Evolutionary conservation across 2,113 vertebrate species (phyloP).

Genomic region (Toxostoma redivivum): DNA sequence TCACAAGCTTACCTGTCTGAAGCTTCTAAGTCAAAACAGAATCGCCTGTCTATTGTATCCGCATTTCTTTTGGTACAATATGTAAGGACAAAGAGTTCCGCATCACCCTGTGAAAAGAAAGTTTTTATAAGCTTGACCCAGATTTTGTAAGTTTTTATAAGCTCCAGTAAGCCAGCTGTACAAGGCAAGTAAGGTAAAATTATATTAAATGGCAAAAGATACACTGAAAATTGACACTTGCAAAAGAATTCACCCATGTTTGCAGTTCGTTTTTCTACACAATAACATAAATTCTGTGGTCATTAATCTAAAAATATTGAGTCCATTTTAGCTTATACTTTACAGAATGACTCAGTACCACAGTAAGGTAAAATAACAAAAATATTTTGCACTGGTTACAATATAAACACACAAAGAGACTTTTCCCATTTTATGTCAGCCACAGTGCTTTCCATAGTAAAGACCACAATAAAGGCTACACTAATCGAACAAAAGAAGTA

Average conservation of each 20-base stretch:
- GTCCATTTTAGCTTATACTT: neutral
- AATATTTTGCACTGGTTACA: neutral
- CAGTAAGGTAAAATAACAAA: neutral
- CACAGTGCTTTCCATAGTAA: neutral
- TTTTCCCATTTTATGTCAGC: neutral
- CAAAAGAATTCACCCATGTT: neutral
- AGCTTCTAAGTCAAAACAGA: conserved; percentile 95
- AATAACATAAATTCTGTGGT: neutral
- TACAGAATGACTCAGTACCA: neutral
- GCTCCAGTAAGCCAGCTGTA: neutral
- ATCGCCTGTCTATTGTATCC: conserved; percentile 88
- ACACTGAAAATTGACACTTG: neutral
- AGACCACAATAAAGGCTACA: neutral
- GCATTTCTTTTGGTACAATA: conserved; percentile 87
- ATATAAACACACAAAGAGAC: neutral
- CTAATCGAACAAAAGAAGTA: neutral
- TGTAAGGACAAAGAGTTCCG: conserved; percentile 82
- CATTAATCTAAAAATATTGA: neutral
- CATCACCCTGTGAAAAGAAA: conserved; percentile 84
- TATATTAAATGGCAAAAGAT: neutral
- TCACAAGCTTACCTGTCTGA: conserved; percentile 83
- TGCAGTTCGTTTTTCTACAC: neutral
- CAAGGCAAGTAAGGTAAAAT: neutral
- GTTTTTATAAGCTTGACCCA: neutral
- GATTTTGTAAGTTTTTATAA: neutral